A percentile compares a stretch with the other conserved stretches of the same genome.
Evolutionary conservation across 2,888 invertebrate species (phyloP).

Genomic region (Helleia helle): DNA sequence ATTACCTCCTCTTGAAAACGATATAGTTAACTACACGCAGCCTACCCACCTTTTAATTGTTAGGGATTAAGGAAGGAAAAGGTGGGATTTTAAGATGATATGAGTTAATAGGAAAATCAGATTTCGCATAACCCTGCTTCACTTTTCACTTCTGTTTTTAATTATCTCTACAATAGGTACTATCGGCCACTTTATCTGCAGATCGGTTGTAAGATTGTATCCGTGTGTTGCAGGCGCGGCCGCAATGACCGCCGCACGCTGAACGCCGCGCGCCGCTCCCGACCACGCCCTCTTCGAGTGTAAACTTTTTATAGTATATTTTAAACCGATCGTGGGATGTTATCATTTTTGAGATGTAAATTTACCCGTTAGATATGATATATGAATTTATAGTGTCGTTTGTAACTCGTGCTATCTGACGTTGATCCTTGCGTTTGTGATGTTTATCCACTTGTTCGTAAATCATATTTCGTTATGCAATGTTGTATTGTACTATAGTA

Average conservation of each 20-base stretch:
- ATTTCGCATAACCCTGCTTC: no score
- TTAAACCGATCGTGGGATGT: constrained; percentile 40
- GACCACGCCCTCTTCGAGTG: constrained; percentile 27
- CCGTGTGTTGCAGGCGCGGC: constrained; percentile 21
- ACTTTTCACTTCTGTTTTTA: no score
- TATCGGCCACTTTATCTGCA: no score
- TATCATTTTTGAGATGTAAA: constrained; percentile 70
- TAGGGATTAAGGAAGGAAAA: no score
- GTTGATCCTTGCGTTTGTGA: constrained; percentile 61
- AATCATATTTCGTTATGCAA: no score
- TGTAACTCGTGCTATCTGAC: constrained; percentile 58
- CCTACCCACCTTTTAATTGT: no score
- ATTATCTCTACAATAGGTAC: no score
- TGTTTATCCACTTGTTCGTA: constrained; percentile 56
- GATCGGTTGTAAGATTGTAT: not conserved
- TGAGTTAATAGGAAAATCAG: no score
- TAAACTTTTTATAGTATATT: constrained; percentile 52
- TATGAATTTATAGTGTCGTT: constrained; percentile 59
- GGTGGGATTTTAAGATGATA: no score
- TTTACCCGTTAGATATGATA: constrained; percentile 59
- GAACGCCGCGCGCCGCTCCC: constrained; percentile 20
- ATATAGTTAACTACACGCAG: no score
- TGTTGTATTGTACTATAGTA: no score
- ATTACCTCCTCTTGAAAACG: no score
- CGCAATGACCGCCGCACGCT: constrained; percentile 24